Conservation (phyloP, 2,113 vertebrate genomes). For the Psittacara wagleri region DNA sequence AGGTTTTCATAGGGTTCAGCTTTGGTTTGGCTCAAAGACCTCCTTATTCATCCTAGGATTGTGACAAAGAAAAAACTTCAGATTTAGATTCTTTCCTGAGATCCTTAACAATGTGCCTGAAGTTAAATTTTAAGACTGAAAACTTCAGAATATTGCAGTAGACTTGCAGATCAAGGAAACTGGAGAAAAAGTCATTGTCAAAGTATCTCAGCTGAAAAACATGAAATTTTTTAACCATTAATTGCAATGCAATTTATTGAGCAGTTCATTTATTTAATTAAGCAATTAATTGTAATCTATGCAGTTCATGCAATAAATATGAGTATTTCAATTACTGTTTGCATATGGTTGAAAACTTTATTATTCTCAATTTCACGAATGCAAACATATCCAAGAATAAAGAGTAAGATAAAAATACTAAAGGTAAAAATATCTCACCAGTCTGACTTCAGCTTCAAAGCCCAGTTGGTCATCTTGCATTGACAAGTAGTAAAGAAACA, state of each 20-base stretch:
- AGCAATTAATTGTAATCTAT: not conserved
- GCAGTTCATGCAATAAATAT: not conserved
- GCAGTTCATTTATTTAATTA: not conserved
- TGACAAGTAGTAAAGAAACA: not conserved
- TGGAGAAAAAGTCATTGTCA: not conserved
- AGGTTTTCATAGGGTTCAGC: not conserved
- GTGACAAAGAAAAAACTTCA: not conserved
- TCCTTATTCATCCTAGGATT: not conserved
- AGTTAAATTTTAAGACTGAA: not conserved
- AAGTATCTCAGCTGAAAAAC: not conserved
- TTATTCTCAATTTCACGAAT: not conserved
- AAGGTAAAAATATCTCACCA: not conserved
- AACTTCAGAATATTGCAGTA: not conserved
- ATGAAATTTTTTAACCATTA: not conserved
- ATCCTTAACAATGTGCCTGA: not conserved
- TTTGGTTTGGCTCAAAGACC: not conserved
- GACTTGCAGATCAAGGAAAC: not conserved
- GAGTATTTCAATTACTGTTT: not conserved
- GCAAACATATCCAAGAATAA: not conserved
- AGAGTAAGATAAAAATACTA: not conserved
- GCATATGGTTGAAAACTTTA: not conserved
- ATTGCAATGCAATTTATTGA: not conserved
- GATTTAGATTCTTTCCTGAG: not conserved
- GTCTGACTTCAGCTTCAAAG: not conserved
- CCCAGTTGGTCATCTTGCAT: not conserved